Evolutionary conservation across 2,113 vertebrate genomes (phyloP).

Genomic region (Nothocercus julius): DNA sequence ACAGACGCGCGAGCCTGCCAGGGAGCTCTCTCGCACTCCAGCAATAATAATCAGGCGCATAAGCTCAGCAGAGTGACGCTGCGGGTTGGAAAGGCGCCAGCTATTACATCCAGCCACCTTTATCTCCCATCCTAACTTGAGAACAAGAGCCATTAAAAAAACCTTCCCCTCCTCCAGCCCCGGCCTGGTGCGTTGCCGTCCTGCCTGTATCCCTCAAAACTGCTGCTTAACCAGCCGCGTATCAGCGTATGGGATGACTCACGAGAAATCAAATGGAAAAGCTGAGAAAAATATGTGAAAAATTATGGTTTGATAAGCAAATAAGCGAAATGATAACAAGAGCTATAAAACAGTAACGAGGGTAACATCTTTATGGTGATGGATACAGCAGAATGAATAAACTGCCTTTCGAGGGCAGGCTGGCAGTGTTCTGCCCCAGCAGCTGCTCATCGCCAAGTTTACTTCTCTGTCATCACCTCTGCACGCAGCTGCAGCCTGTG

Average conservation of each 20-base stretch:
- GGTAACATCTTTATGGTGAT: background rate
- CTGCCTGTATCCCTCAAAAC: background rate
- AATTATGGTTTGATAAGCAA: background rate
- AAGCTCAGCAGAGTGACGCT: conserved; percentile 76
- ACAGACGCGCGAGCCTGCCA: conserved; percentile 73
- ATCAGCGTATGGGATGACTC: background rate
- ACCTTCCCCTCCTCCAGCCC: conserved; percentile 24
- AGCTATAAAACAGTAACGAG: background rate
- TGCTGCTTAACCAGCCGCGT: background rate
- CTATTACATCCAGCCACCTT: conserved; percentile 73
- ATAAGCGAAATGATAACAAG: background rate
- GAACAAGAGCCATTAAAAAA: conserved; percentile 56
- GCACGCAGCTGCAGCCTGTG: background rate
- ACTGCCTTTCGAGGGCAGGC: background rate
- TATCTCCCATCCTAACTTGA: conserved; percentile 65
- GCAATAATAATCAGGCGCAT: conserved; percentile 75
- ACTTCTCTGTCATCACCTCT: background rate
- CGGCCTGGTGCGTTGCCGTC: background rate
- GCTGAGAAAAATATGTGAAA: background rate
- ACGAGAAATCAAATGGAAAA: background rate
- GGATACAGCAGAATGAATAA: background rate
- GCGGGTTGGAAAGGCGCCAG: conserved; percentile 73
- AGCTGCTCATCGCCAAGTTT: background rate
- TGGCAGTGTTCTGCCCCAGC: background rate
- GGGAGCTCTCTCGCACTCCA: conserved; percentile 80